These are phyloP conservation scores for Heteromurus nitidus DNA, from an alignment of 2,888 invertebrate genomes.

Conservation along the genomic window DNA sequence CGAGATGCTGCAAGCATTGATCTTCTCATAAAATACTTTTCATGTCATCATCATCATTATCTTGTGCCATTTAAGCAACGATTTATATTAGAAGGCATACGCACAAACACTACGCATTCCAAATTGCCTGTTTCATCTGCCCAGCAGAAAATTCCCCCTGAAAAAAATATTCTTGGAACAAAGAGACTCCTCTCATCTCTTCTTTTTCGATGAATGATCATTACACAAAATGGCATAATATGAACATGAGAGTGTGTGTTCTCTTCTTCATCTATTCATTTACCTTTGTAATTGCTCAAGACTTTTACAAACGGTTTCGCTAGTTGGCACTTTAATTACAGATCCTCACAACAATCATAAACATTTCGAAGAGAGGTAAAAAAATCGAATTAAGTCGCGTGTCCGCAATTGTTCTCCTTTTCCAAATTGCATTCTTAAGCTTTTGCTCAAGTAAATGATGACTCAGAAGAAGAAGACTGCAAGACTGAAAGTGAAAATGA, in stretches of 20 bases:
- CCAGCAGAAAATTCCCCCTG: too few species aligned
- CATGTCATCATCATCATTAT: neutral
- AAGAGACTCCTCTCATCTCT: too few species aligned
- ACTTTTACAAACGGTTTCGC: too few species aligned
- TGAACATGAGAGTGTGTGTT: neutral
- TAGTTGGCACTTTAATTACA: conserved; percentile 7
- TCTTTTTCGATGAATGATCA: too few species aligned
- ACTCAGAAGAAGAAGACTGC: too few species aligned
- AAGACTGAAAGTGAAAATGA: neutral
- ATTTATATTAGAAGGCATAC: neutral
- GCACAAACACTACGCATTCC: neutral
- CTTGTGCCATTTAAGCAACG: neutral
- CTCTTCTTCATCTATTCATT: neutral
- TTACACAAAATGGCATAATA: neutral
- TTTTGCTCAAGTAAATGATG: too few species aligned
- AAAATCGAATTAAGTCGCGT: neutral
- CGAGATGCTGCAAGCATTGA: too few species aligned
- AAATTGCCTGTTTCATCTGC: neutral
- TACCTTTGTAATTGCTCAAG: neutral
- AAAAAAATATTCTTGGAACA: too few species aligned
- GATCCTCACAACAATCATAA: neutral
- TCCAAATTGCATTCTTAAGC: neutral
- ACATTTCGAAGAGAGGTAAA: neutral
- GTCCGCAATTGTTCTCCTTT: neutral
- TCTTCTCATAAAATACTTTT: too few species aligned